Percentiles rank a stretch among this genome's conserved stretches.
These are phyloP conservation scores for Microctonus brassicae DNA, from an alignment of 2,888 invertebrate species.

Conservation along the genomic window DNA sequence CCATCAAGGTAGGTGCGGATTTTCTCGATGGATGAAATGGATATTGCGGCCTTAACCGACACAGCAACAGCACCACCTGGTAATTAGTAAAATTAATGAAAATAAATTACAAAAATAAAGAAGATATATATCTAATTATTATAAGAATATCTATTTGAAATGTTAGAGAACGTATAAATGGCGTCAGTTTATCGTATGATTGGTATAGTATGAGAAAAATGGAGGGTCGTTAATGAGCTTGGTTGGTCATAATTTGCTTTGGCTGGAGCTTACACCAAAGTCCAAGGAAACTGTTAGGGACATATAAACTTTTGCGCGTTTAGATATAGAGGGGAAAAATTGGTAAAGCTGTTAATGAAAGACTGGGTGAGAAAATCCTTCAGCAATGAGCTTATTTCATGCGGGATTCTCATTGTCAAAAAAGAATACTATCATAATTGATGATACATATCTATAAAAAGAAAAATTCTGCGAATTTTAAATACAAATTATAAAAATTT, in stretches of 20 bases:
- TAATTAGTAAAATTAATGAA: constrained; percentile 4
- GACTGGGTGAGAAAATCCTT: constrained; percentile 22
- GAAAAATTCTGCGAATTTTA: not conserved
- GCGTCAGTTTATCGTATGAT: constrained; percentile 13
- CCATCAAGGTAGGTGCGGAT: constrained; percentile 87
- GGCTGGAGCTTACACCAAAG: constrained; percentile 44
- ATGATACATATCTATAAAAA: not conserved
- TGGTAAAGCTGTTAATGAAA: constrained; percentile 42
- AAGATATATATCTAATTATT: constrained; percentile 35
- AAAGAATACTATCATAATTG: constrained; percentile 26
- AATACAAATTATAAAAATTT: not conserved
- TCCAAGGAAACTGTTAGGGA: constrained; percentile 32
- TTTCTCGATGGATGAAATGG: constrained; percentile 92
- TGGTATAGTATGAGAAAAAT: constrained; percentile 20
- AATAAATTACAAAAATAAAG: constrained; percentile 34
- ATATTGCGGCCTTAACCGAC: constrained; percentile 92
- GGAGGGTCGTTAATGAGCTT: constrained; percentile 43
- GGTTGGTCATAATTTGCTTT: constrained; percentile 50
- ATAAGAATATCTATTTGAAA: not conserved
- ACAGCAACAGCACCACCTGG: constrained; percentile 93
- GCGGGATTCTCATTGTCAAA: constrained; percentile 2
- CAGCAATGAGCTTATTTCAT: constrained; percentile 10
- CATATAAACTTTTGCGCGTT: constrained; percentile 23
- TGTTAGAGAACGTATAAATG: not conserved
- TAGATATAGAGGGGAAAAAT: constrained; percentile 31